These are phyloP conservation scores for Osedax fenrisi DNA, from an alignment of 2,888 invertebrate species.

Conservation along the genomic window DNA sequence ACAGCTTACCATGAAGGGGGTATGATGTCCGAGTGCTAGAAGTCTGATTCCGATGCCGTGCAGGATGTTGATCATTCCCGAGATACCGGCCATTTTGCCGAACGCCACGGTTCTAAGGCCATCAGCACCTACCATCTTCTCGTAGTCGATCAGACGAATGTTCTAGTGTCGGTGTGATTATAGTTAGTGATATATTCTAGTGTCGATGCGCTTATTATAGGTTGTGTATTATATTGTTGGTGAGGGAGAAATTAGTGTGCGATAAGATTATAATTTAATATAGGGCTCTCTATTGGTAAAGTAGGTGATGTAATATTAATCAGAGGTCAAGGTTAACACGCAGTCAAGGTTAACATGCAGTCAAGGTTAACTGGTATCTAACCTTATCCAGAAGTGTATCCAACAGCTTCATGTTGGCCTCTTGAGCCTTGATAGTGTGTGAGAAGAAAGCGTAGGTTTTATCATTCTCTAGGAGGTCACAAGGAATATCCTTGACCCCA, in stretches of 20 bases:
- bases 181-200: too few relatives aligned
- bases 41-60: conserved; percentile 87
- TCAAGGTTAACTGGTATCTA: too few relatives aligned
- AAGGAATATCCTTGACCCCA: conserved; percentile 86
- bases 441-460: conserved; percentile 98
- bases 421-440: conserved; percentile 97
- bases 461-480: conserved; percentile 69
- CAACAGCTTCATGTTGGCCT: conserved; percentile 87
- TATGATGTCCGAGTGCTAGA: conserved; percentile 90
- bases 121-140: conserved; percentile 76
- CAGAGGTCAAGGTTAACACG: too few relatives aligned
- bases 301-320: too few relatives aligned
- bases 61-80: conserved; percentile 94
- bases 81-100: conserved; percentile 93
- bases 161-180: conserved; percentile 59
- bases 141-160: conserved; percentile 90
- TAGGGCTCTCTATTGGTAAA: too few relatives aligned
- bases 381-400: conserved; percentile 80
- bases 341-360: too few relatives aligned
- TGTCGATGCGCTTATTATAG: too few relatives aligned
- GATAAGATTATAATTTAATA: too few relatives aligned
- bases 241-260: too few relatives aligned
- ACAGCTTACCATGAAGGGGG: conserved; percentile 97
- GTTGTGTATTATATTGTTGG: too few relatives aligned
- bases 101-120: conserved; percentile 91